Evolutionary conservation across 1,140 invertebrate species (phyloP).

Genomic region (Macrosteles quadrilineatus): DNA sequence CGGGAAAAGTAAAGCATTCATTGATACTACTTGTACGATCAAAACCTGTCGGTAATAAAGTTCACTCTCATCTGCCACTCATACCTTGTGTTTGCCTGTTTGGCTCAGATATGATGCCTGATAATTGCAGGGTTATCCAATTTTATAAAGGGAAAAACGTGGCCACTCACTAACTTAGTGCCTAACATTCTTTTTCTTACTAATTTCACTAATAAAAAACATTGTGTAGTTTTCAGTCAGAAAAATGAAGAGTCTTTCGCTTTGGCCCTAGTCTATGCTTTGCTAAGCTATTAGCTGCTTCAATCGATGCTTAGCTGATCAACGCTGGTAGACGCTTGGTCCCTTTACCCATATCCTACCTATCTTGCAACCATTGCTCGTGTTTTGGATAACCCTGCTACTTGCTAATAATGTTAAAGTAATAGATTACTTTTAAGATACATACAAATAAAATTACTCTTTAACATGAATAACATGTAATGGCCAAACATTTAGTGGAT

Average conservation of each 20-base stretch:
- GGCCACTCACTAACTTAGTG: conserved; percentile 36
- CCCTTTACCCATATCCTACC: conserved; percentile 32
- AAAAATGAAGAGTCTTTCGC: conserved; percentile 13
- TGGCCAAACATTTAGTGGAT: no score
- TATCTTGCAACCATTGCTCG: conserved; percentile 36
- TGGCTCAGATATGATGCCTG: conserved; percentile 65
- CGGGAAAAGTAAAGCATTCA: conserved; percentile 48
- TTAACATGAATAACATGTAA: no score
- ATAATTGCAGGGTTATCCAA: conserved; percentile 59
- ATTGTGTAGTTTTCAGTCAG: not conserved
- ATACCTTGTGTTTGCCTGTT: conserved; percentile 33
- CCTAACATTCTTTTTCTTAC: conserved; percentile 36
- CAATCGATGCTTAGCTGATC: conserved; percentile 39
- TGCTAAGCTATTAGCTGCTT: conserved; percentile 36
- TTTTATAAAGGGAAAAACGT: conserved; percentile 37
- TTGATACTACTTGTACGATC: not conserved
- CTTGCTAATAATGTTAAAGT: conserved; percentile 35
- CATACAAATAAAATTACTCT: no score
- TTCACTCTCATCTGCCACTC: conserved; percentile 10
- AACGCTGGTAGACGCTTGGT: conserved; percentile 40
- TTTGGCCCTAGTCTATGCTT: conserved; percentile 34
- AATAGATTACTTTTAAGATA: no score
- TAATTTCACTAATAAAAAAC: conserved; percentile 28
- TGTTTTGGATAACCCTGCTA: conserved; percentile 55
- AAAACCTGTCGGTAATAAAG: not conserved